Evolutionary conservation across 2,113 vertebrate species (phyloP).

Genomic region (Chaenocephalus aceratus): DNA sequence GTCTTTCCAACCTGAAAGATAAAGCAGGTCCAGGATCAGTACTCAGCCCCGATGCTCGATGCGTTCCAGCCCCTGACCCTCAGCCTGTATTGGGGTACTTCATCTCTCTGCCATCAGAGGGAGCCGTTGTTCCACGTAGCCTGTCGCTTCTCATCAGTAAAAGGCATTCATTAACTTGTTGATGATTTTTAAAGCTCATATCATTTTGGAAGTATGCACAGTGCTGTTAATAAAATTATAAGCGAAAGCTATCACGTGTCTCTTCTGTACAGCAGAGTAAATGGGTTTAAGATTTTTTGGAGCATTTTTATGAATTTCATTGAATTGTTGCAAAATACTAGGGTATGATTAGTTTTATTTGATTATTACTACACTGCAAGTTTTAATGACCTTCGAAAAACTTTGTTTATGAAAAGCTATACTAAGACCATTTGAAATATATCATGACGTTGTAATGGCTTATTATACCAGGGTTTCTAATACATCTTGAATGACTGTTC

Average conservation of each 20-base stretch:
- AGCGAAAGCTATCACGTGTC: slow-evolving; percentile 39
- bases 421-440: no score
- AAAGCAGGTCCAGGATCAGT: slow-evolving; percentile 25
- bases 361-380: no score
- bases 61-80: slow-evolving; percentile 4
- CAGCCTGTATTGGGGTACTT: slow-evolving; percentile 25
- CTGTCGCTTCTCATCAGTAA: slow-evolving; percentile 60
- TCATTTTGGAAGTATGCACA: slow-evolving; percentile 82
- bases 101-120: slow-evolving; percentile 74
- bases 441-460: no score
- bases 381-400: no score
- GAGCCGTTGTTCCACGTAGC: slow-evolving; percentile 67
- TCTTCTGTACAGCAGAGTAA: neutral
- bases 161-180: slow-evolving; percentile 67
- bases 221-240: slow-evolving; percentile 82
- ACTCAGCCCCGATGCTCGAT: slow-evolving; percentile 14
- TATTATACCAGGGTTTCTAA: no score
- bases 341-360: no score
- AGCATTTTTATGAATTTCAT: no score
- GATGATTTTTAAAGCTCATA: slow-evolving; percentile 80
- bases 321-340: no score
- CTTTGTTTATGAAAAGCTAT: no score
- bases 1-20: slow-evolving; percentile 7
- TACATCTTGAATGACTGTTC: no score
- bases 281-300: neutral